phyloP scores from a whole-genome alignment of 2,113 vertebrate species.

The Rhineura floridana region DNA sequence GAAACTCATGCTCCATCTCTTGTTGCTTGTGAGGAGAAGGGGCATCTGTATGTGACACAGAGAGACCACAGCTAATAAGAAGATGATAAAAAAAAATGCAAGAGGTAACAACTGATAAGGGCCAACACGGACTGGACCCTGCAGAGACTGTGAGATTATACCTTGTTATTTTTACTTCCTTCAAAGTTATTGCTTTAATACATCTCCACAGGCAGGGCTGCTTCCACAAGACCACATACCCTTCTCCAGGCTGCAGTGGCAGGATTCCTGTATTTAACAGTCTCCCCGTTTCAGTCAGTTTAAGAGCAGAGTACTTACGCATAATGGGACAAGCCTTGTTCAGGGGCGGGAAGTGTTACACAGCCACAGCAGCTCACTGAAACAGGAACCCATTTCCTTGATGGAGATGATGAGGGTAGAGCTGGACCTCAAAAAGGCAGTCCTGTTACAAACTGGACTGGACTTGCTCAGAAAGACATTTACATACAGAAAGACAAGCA shows the following conservation, averaged over 20 bases:
- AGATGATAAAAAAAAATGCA: too few species aligned
- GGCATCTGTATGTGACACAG: too few species aligned
- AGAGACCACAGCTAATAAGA: neutral
- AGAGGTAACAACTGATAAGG: too few species aligned
- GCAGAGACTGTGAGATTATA: neutral
- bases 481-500: neutral
- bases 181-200: conserved; percentile 14
- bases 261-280: neutral
- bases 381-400: neutral
- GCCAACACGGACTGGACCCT: too few species aligned
- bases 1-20: neutral
- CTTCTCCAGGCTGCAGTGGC: neutral
- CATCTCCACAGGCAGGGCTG: neutral
- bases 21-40: neutral
- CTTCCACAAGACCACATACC: neutral
- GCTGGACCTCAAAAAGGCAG: neutral
- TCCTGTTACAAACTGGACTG: neutral
- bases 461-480: neutral
- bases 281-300: neutral
- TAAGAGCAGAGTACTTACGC: too few species aligned
- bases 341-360: too few species aligned
- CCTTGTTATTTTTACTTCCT: neutral
- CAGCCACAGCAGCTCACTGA: neutral
- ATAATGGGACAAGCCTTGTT: neutral
- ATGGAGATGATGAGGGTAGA: neutral